These are phyloP conservation scores for Cerceris ruficornis DNA, from an alignment of 2,888 invertebrate genomes.

Conservation along the genomic window DNA sequence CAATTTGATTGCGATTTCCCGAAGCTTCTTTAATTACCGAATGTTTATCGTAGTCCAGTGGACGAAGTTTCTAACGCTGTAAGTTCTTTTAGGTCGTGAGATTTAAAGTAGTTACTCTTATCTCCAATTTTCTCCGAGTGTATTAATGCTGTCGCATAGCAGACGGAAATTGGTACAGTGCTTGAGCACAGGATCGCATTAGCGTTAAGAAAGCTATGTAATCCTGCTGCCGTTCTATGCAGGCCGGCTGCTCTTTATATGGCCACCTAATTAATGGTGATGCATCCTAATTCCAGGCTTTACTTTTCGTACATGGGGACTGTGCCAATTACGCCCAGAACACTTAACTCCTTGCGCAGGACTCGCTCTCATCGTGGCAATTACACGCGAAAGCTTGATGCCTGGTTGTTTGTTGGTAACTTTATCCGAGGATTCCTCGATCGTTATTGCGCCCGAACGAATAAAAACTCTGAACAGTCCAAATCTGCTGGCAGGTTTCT, in stretches of 20 bases:
- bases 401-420: slow-evolving; percentile 9
- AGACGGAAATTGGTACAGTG: no score
- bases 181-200: slow-evolving; percentile 9
- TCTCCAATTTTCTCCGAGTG: neutral
- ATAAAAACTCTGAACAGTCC: neutral
- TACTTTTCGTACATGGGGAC: slow-evolving; percentile 35
- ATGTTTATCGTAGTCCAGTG: no score
- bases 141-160: neutral
- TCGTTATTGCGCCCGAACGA: neutral
- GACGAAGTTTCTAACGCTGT: neutral
- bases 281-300: slow-evolving; percentile 60
- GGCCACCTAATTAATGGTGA: slow-evolving; percentile 58
- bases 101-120: neutral
- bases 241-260: slow-evolving; percentile 46
- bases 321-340: slow-evolving; percentile 21
- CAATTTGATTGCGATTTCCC: neutral
- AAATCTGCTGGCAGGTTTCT: no score
- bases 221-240: slow-evolving; percentile 27
- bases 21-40: no score
- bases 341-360: slow-evolving; percentile 14
- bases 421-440: neutral
- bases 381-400: slow-evolving; percentile 26
- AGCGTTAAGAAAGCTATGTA: slow-evolving; percentile 38
- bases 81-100: neutral
- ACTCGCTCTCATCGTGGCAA: slow-evolving; percentile 10